Evolutionary conservation across 2,797 vertebrate genomes (phyloP).

Genomic region (Rhadinocentrus ornatus): DNA sequence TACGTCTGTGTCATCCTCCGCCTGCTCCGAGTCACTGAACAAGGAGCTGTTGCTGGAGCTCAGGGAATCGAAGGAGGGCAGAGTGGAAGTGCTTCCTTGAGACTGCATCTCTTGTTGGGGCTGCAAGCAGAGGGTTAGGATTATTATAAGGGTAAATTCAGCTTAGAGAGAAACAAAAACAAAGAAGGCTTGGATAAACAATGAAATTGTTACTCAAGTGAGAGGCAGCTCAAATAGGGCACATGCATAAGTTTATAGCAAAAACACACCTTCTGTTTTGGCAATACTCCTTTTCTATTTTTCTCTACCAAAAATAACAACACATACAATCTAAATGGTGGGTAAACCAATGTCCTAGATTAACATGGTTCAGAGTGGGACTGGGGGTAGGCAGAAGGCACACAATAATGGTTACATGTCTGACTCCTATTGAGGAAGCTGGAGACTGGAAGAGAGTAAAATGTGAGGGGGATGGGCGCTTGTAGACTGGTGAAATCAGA

Average conservation of each 20-base stretch:
- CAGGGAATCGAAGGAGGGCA: constrained; percentile 81
- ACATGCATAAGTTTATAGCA: background rate
- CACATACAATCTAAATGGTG: constrained; percentile 76
- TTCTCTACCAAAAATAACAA: constrained; percentile 53
- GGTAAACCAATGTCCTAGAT: constrained; percentile 75
- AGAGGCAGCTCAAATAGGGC: background rate
- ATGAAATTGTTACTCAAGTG: background rate
- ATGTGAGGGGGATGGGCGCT: constrained; percentile 78
- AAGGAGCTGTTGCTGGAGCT: constrained; percentile 80
- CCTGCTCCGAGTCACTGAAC: constrained; percentile 81
- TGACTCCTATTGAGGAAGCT: constrained; percentile 79
- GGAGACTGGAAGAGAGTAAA: constrained; percentile 72
- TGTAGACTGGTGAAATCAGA: constrained; percentile 77
- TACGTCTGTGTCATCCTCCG: constrained; percentile 78
- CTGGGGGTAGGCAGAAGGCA: constrained; percentile 70
- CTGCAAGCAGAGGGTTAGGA: constrained; percentile 9
- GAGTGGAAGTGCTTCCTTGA: constrained; percentile 80
- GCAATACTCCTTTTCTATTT: constrained; percentile 12
- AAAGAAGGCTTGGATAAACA: background rate
- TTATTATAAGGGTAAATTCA: constrained; percentile 11
- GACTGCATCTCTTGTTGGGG: constrained; percentile 80
- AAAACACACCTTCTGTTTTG: constrained; percentile 15
- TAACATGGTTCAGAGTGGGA: constrained; percentile 71
- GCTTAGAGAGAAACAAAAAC: constrained; percentile 1
- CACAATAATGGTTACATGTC: constrained; percentile 76